Conservation (phyloP, 92 coral and sea anemone species). For the Hydrozoanthus gracilis region DNA sequence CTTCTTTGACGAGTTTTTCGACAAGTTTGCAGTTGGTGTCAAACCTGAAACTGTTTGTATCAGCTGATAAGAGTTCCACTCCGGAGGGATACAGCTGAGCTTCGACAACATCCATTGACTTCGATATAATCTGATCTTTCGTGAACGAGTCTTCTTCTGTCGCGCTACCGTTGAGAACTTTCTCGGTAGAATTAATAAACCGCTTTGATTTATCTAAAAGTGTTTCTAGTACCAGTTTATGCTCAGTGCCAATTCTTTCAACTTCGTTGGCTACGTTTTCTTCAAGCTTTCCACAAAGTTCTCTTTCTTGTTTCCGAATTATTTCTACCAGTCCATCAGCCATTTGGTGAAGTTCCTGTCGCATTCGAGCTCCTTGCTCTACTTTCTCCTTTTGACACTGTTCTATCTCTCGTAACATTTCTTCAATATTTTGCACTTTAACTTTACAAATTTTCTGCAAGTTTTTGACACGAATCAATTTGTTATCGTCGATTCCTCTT, state of each 20-base stretch:
- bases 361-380: conserved; percentile 60
- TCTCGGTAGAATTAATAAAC: conserved; percentile 10
- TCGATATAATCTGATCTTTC: conserved; percentile 45
- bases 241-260: conserved; percentile 23
- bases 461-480: conserved; percentile 63
- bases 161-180: not conserved
- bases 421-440: conserved; percentile 68
- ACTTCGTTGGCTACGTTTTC: conserved; percentile 65
- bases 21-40: conserved; percentile 72
- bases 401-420: conserved; percentile 67
- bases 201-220: conserved; percentile 59
- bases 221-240: conserved; percentile 29
- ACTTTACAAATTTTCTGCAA: conserved; percentile 68
- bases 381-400: conserved; percentile 60
- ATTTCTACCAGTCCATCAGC: conserved; percentile 67
- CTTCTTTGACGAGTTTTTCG: conserved; percentile 60
- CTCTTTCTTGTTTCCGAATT: conserved; percentile 62
- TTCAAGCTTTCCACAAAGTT: conserved; percentile 63
- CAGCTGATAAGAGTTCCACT: conserved; percentile 61
- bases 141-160: not conserved
- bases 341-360: conserved; percentile 67
- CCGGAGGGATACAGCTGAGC: conserved; percentile 59
- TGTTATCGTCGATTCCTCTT: conserved; percentile 51
- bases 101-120: conserved; percentile 56
- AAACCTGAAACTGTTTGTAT: conserved; percentile 65